phyloP scores from a whole-genome alignment of 2,888 invertebrate genomes.

The Drosophila nigricruria region DNA sequence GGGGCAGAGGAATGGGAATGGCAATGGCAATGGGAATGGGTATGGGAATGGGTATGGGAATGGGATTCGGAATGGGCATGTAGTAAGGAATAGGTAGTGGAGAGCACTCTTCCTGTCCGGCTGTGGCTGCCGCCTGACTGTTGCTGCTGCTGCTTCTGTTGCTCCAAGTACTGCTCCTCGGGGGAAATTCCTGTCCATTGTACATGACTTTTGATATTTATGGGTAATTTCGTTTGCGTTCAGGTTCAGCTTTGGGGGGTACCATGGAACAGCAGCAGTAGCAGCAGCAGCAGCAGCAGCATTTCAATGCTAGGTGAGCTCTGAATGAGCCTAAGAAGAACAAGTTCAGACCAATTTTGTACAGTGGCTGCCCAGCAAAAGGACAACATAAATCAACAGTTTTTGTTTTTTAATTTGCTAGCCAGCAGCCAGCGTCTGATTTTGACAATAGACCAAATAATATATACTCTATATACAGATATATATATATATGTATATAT shows the following conservation, averaged over 20 bases:
- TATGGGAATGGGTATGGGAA: not conserved
- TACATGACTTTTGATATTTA: constrained; percentile 81
- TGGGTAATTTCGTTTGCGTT: constrained; percentile 81
- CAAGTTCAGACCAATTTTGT: constrained; percentile 39
- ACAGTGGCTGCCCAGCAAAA: constrained; percentile 27
- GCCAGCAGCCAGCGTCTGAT: constrained; percentile 57
- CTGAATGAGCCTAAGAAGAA: constrained; percentile 40
- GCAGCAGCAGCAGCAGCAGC: constrained; percentile 59
- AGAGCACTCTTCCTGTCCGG: constrained; percentile 29
- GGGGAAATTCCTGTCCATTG: constrained; percentile 81
- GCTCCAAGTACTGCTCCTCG: constrained; percentile 62
- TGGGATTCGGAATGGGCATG: constrained; percentile 6
- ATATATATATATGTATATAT: constrained; percentile 9
- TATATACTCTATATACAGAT: constrained; percentile 32
- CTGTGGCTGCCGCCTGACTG: constrained; percentile 28
- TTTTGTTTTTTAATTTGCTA: constrained; percentile 77
- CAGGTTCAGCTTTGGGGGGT: constrained; percentile 16
- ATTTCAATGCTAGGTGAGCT: constrained; percentile 70
- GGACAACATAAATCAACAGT: constrained; percentile 72
- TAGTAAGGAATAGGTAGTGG: constrained; percentile 8
- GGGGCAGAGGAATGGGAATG: constrained; percentile 21
- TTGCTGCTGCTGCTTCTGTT: constrained; percentile 17
- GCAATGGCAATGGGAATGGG: not conserved
- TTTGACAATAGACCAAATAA: constrained; percentile 67
- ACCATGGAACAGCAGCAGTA: constrained; percentile 42